Base-by-base conservation (phyloP, 2,888 invertebrate genomes). In the Volucella inanis region DNA sequence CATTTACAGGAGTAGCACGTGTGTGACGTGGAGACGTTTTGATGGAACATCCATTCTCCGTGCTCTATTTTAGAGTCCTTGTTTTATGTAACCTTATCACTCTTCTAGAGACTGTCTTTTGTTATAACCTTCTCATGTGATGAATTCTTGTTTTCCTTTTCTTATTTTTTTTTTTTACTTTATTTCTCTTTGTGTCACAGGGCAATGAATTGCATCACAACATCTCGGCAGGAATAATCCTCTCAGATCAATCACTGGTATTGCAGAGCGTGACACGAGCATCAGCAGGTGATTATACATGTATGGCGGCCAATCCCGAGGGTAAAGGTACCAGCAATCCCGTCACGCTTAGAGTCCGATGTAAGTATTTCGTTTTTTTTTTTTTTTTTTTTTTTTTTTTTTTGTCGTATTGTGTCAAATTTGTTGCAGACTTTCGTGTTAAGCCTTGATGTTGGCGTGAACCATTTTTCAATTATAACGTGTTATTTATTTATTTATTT, bases 251-350 rank as follows among this genome's bases (percentile, higher is more conserved):
- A 91, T 97, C 96, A 89, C 93, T 97, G 88, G 97, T 97, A 8
- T 94, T 97, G 79, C 97, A 97, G 91, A 95, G 95, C 88, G 96
- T 97, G 80, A 96, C 95, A 55, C 93, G 97, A 83, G 94, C 95
- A 81, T 96, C 96, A 41, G 97, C 96, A n/a, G 97, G 97, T 4
- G 95, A 96, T 91, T 97, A 97, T 92, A 96, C 96, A 74, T 97
- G 97, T 90, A 93, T 96, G 91, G 97, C 97, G 41, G 96, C 95
- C 77, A 97, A 97, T 92, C 94, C 95, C 78, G 97, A 97, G 91
- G 97, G 97, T 55, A 96, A 95, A 88, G 96, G 96, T 87, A 93
- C 94, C 67, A 95, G 95, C 91, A 95, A 95, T 90, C 94, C 95
- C 43, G 95, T 95, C 87, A 93, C 94, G 54, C 92, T 95, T 87